These are phyloP conservation scores for Pollachius pollachius DNA, from an alignment of 2,113 vertebrate genomes.

Conservation along the genomic window DNA sequence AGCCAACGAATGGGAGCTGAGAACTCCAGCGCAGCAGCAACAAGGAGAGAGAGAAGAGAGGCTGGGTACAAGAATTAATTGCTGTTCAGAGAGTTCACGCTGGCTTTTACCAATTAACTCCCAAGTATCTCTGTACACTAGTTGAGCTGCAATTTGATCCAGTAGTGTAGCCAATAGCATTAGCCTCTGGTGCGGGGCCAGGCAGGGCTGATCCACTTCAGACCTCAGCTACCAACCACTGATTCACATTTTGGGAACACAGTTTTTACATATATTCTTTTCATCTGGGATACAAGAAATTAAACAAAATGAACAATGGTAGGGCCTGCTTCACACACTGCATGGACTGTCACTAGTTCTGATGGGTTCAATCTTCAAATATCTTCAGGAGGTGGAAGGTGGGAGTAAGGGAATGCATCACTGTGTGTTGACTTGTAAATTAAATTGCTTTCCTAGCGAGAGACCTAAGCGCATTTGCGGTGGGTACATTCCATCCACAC, in stretches of 20 bases:
- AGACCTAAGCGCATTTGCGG: slow-evolving; percentile 64
- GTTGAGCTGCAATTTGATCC: slow-evolving; percentile 36
- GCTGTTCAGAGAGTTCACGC: slow-evolving; percentile 30
- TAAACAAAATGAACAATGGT: too few relatives aligned
- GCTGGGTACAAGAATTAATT: slow-evolving; percentile 10
- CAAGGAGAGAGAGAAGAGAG: not conserved
- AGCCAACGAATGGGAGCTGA: not conserved
- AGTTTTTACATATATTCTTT: not conserved
- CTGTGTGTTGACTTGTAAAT: slow-evolving; percentile 63
- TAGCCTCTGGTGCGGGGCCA: slow-evolving; percentile 17
- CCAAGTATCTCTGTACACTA: slow-evolving; percentile 9
- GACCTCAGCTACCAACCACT: slow-evolving; percentile 40
- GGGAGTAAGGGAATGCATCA: slow-evolving; percentile 53
- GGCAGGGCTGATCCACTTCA: not conserved
- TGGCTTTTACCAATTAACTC: slow-evolving; percentile 37
- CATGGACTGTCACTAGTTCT: too few relatives aligned
- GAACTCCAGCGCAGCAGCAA: not conserved
- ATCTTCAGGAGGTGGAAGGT: slow-evolving; percentile 40
- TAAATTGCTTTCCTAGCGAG: slow-evolving; percentile 66
- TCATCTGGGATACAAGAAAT: too few relatives aligned
- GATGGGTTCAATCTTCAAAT: slow-evolving; percentile 43
- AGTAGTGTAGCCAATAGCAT: slow-evolving; percentile 35
- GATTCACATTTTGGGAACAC: slow-evolving; percentile 36
- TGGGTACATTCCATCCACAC: slow-evolving; percentile 70
- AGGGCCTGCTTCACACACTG: too few relatives aligned